Percentiles rank a stretch among this genome's conserved stretches.
Evolutionary conservation across 2,888 invertebrate species (phyloP).

Genomic region (Troides helena): DNA sequence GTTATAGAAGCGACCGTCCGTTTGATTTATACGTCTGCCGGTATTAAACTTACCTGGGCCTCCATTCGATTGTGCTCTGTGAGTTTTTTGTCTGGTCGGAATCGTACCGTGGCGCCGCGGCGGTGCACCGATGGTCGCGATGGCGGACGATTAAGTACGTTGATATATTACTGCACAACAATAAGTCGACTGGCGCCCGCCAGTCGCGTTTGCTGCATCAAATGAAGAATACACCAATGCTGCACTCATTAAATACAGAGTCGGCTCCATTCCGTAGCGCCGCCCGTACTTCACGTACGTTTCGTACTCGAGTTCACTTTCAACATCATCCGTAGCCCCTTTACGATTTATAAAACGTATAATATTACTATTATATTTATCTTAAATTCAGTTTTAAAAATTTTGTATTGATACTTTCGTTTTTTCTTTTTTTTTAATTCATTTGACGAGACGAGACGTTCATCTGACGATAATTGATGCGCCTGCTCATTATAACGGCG

Average conservation of each 20-base stretch:
- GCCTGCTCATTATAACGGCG: no score
- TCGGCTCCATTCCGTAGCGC: conserved; percentile 12
- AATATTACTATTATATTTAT: no score
- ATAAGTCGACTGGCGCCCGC: conserved; percentile 42
- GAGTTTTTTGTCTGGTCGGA: conserved; percentile 46
- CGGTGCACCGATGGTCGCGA: conserved; percentile 57
- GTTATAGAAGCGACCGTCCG: conserved; percentile 50
- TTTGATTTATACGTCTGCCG: conserved; percentile 68
- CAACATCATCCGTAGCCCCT: conserved; percentile 1
- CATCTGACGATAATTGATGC: no score
- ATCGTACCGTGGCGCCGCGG: conserved; percentile 56
- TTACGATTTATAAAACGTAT: conserved; percentile 7
- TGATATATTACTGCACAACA: conserved; percentile 49
- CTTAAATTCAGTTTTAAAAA: no score
- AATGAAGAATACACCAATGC: conserved; percentile 38
- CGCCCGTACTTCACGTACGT: conserved; percentile 27
- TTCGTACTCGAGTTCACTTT: conserved; percentile 4
- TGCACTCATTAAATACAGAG: conserved; percentile 36
- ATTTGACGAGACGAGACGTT: no score
- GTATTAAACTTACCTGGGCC: conserved; percentile 55
- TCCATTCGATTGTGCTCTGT: conserved; percentile 49
- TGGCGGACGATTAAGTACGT: conserved; percentile 59
- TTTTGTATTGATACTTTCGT: no score
- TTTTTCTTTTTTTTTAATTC: no score
- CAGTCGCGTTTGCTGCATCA: conserved; percentile 36